phyloP scores from a whole-genome alignment of 1,140 invertebrate genomes.

The Aphidius gifuensis region DNA sequence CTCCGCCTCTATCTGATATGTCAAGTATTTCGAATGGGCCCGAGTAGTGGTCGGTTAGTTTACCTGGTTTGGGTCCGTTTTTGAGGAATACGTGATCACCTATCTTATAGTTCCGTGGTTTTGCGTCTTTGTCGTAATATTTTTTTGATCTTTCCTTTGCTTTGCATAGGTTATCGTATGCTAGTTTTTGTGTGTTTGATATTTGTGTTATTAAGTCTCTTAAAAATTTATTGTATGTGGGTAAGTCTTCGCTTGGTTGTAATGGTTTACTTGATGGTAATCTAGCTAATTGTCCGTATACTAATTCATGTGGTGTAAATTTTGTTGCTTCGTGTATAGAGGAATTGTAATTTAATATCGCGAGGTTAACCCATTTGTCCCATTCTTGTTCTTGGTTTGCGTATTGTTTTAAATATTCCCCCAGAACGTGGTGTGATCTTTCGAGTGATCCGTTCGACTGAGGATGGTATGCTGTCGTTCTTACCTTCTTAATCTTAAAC shows the following conservation, averaged over 20 bases:
- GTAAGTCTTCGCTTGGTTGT: too few relatives aligned
- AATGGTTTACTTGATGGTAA: too few relatives aligned
- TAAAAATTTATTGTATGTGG: too few relatives aligned
- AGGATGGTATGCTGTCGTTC: constrained; percentile 14
- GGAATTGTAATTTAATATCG: constrained; percentile 15
- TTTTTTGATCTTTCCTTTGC: constrained; percentile 16
- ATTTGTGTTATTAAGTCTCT: constrained; percentile 1
- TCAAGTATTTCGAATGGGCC: not conserved
- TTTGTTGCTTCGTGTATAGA: constrained; percentile 35
- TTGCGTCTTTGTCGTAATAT: constrained; percentile 12
- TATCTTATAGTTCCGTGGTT: constrained; percentile 1
- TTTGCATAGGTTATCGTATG: constrained; percentile 5
- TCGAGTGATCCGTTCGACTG: constrained; percentile 31
- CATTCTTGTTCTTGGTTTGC: constrained; percentile 34
- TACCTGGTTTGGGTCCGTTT: constrained; percentile 1
- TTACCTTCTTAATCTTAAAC: constrained; percentile 23
- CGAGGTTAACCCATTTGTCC: constrained; percentile 31
- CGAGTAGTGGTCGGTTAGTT: constrained; percentile 17
- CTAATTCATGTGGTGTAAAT: constrained; percentile 23
- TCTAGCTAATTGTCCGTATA: constrained; percentile 19
- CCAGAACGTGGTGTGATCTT: constrained; percentile 29
- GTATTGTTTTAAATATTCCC: constrained; percentile 34
- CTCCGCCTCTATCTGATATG: too few relatives aligned
- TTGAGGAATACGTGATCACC: constrained; percentile 2
- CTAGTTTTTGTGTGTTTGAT: not conserved